A percentile compares a stretch with the other conserved stretches of the same genome.
These are phyloP conservation scores for Sciurus carolinensis DNA, from an alignment of 2,797 vertebrate species.

Conservation along the genomic window DNA sequence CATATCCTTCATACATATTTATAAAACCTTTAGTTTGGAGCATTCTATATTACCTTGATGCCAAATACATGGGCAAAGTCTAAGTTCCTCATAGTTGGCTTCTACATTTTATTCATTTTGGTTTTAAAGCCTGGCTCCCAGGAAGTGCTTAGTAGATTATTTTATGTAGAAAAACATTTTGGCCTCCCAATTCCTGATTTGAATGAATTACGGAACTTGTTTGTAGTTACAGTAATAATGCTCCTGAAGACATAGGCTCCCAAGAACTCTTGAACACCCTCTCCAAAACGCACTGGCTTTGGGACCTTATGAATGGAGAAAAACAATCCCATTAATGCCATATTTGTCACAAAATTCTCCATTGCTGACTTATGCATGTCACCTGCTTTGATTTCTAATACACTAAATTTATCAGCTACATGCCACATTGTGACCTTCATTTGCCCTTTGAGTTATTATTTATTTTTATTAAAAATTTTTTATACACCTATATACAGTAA, in stretches of 20 bases:
- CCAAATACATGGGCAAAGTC: background rate
- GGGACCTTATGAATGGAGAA: constrained; percentile 96
- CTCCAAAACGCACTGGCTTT: constrained; percentile 91
- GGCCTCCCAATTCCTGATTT: background rate
- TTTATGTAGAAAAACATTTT: background rate
- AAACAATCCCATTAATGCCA: constrained; percentile 93
- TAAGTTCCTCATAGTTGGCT: background rate
- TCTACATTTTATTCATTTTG: background rate
- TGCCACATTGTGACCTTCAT: background rate
- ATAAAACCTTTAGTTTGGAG: background rate
- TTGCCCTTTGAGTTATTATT: background rate
- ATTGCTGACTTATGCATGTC: background rate
- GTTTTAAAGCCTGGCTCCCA: background rate
- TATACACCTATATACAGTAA: no score
- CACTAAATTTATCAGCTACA: background rate
- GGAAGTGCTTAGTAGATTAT: background rate
- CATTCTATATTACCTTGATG: background rate
- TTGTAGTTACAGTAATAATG: constrained; percentile 92
- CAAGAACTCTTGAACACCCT: constrained; percentile 92
- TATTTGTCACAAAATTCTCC: background rate
- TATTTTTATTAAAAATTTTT: no score
- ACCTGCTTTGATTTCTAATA: background rate
- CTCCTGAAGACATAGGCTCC: constrained; percentile 92
- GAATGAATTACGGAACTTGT: constrained; percentile 19
- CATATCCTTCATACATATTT: background rate